Conservation (phyloP, 2,888 invertebrate species). For the Pyrgus malvae region DNA sequence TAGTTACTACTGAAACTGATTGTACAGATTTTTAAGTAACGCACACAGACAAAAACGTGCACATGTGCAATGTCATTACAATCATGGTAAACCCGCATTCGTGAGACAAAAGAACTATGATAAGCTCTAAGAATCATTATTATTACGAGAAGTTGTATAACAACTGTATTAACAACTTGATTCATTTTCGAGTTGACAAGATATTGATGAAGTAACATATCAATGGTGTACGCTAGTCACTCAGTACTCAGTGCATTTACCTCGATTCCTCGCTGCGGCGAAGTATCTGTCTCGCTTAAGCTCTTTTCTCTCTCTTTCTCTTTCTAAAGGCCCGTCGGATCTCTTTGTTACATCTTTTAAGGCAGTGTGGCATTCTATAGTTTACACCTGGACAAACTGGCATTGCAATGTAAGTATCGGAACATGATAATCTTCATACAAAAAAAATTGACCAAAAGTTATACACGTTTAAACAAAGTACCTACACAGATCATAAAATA, state of each 20-base stretch:
- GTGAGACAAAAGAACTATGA: too few species aligned
- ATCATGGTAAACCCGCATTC: too few species aligned
- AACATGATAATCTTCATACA: conserved; percentile 36
- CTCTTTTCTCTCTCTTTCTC: conserved; percentile 44
- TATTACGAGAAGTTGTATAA: background rate
- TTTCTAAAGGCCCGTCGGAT: conserved; percentile 64
- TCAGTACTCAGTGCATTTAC: conserved; percentile 72
- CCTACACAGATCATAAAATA: conserved; percentile 37
- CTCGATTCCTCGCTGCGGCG: conserved; percentile 69
- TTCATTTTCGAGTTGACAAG: conserved; percentile 32
- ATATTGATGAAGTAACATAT: conserved; percentile 12
- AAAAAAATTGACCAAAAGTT: conserved; percentile 6
- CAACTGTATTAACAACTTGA: too few species aligned
- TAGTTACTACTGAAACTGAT: too few species aligned
- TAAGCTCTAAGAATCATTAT: too few species aligned
- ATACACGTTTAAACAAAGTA: conserved; percentile 36
- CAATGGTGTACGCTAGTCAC: conserved; percentile 48
- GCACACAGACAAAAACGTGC: too few species aligned
- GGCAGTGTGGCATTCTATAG: conserved; percentile 75
- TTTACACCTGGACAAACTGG: conserved; percentile 76
- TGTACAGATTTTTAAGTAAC: too few species aligned
- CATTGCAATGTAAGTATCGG: conserved; percentile 64
- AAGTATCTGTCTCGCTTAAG: conserved; percentile 46
- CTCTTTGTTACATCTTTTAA: conserved; percentile 64
- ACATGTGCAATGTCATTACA: too few species aligned